Percentiles rank a stretch among this genome's conserved stretches.
Evolutionary conservation across 2,113 vertebrate species (phyloP).

Genomic region (Channa argus): DNA sequence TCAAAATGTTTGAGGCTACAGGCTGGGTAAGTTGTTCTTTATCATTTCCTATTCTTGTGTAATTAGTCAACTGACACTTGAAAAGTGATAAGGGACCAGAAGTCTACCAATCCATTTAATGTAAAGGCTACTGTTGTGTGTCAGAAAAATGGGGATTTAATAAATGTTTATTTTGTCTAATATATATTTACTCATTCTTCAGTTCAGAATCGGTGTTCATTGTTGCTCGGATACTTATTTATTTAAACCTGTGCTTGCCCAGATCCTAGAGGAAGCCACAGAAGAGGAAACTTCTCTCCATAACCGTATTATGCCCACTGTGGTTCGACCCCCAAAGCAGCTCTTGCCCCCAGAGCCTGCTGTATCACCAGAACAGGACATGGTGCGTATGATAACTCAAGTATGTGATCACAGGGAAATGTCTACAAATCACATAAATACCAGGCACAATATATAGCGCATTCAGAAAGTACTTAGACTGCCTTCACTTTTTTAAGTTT

Average conservation of each 20-base stretch:
- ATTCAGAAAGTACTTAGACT: too few relatives aligned
- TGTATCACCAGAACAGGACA: constrained; percentile 85
- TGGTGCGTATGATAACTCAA: constrained; percentile 81
- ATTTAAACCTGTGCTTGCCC: background rate
- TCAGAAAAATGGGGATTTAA: too few relatives aligned
- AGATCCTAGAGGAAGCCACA: constrained; percentile 97
- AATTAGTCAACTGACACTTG: too few relatives aligned
- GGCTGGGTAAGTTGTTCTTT: constrained; percentile 90
- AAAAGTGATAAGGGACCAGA: too few relatives aligned
- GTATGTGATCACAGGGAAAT: background rate
- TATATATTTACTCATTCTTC: background rate
- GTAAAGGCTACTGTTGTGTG: too few relatives aligned
- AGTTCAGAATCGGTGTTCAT: background rate
- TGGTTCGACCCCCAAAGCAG: constrained; percentile 94
- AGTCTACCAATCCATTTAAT: too few relatives aligned
- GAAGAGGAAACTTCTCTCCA: constrained; percentile 98
- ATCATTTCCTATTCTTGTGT: background rate
- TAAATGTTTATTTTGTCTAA: background rate
- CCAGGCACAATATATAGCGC: too few relatives aligned
- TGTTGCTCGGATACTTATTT: background rate
- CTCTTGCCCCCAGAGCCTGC: constrained; percentile 86
- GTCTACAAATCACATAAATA: background rate
- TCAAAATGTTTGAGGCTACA: constrained; percentile 98
- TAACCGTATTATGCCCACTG: constrained; percentile 96
- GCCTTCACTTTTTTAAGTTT: too few relatives aligned